These are phyloP conservation scores for Zaprionus capensis DNA, from an alignment of 1,140 invertebrate species.

Conservation along the genomic window DNA sequence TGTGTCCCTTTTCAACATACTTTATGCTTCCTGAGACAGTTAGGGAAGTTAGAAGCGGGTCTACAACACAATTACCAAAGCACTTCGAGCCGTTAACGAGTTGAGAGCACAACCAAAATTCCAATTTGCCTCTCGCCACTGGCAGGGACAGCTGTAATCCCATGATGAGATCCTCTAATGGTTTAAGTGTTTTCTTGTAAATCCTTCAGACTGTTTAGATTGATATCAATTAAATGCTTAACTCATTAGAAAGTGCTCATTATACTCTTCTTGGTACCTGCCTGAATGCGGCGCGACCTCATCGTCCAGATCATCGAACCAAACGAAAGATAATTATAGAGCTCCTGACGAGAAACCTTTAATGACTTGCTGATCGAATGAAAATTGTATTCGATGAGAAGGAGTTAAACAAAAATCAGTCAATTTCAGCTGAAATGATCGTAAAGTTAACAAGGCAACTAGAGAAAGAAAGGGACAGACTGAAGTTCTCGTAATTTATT, in stretches of 20 bases:
- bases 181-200: slow-evolving; percentile 19
- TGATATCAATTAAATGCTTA: slow-evolving; percentile 55
- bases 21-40: slow-evolving; percentile 61
- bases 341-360: slow-evolving; percentile 8
- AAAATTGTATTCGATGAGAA: not conserved
- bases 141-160: slow-evolving; percentile 46
- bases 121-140: slow-evolving; percentile 14
- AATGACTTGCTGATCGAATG: slow-evolving; percentile 4
- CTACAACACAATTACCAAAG: slow-evolving; percentile 42
- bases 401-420: not conserved
- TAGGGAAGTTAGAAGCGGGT: slow-evolving; percentile 28
- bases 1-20: slow-evolving; percentile 63
- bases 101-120: slow-evolving; percentile 14
- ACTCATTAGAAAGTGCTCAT: slow-evolving; percentile 41
- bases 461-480: not conserved
- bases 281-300: not conserved
- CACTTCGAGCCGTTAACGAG: slow-evolving; percentile 38
- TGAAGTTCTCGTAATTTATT: not conserved
- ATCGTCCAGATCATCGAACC: not conserved
- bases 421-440: not conserved
- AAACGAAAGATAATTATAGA: slow-evolving; percentile 6
- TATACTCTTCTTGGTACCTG: slow-evolving; percentile 1
- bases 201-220: slow-evolving; percentile 34
- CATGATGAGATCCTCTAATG: slow-evolving; percentile 26
- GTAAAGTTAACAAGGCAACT: not conserved